These are phyloP conservation scores for Molothrus ater DNA, from an alignment of 2,797 vertebrate genomes.

Conservation along the genomic window DNA sequence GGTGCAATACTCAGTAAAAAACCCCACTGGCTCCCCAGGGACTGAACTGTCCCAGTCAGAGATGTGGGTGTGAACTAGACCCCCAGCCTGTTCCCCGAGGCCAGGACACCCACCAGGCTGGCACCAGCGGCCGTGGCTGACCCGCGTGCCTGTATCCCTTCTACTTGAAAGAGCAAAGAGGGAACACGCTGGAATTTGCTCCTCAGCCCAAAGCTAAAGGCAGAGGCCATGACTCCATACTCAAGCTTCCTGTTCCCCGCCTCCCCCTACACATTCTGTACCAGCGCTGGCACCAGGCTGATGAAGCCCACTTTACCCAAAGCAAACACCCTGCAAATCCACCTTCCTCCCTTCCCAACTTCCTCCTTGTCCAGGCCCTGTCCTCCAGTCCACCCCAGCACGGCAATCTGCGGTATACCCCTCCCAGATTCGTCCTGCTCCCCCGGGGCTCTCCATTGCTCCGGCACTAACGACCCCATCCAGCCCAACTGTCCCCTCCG, in stretches of 20 bases:
- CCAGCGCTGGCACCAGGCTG: neutral
- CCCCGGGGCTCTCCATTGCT: too few relatives aligned
- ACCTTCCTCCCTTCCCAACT: neutral
- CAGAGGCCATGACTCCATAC: neutral
- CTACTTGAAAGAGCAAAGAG: neutral
- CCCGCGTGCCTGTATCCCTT: fast-evolving
- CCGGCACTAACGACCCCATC: neutral
- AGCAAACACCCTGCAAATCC: neutral
- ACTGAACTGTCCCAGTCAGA: neutral
- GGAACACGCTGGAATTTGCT: neutral
- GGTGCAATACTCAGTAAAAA: neutral
- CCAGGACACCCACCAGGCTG: neutral
- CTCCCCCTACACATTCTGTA: neutral
- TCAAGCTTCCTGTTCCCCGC: neutral
- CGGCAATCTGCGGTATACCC: fast-evolving
- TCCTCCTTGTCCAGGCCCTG: neutral
- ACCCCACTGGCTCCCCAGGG: neutral
- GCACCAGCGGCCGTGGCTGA: fast-evolving
- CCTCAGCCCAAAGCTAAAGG: neutral
- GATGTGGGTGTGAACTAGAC: neutral
- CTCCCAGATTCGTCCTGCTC: neutral
- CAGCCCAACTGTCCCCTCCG: neutral
- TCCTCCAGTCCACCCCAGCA: neutral
- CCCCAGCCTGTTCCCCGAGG: fast-evolving
- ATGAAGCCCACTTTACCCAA: neutral